Conservation (phyloP, 2,888 invertebrate species). For the Pegoplata infirma region DNA sequence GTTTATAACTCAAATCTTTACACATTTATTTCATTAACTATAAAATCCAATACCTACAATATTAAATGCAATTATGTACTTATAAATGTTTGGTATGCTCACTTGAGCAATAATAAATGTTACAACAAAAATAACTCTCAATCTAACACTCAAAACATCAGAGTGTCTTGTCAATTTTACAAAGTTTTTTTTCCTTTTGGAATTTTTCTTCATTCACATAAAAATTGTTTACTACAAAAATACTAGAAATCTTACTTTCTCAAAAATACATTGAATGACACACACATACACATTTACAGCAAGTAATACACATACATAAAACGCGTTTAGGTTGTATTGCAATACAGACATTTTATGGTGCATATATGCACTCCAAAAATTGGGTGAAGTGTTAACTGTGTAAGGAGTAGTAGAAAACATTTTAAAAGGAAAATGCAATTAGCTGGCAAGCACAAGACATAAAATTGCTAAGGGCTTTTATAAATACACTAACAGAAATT, state of each 20-base stretch:
- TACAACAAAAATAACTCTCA: constrained; percentile 42
- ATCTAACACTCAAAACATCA: constrained; percentile 34
- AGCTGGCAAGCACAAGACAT: constrained; percentile 62
- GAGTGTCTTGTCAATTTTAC: constrained; percentile 44
- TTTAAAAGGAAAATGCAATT: constrained; percentile 73
- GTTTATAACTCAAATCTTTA: too few species aligned
- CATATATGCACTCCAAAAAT: not conserved
- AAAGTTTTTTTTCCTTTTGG: not conserved
- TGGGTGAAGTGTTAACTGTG: not conserved
- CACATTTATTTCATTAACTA: too few species aligned
- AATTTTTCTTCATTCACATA: not conserved
- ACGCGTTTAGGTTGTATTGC: not conserved
- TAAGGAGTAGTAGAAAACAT: constrained; percentile 23
- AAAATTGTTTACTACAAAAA: constrained; percentile 13
- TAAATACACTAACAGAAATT: too few species aligned
- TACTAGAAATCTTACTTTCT: not conserved
- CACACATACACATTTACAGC: not conserved
- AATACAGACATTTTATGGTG: not conserved
- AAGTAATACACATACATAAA: constrained; percentile 10
- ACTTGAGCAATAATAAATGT: constrained; percentile 46
- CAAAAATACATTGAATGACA: not conserved
- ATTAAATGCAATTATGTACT: constrained; percentile 21
- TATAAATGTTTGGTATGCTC: constrained; percentile 28
- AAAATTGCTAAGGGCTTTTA: constrained; percentile 39
- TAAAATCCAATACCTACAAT: not conserved